Evolutionary conservation across 1,140 invertebrate genomes (phyloP).

Genomic region (Schlechtendalia chinensis): DNA sequence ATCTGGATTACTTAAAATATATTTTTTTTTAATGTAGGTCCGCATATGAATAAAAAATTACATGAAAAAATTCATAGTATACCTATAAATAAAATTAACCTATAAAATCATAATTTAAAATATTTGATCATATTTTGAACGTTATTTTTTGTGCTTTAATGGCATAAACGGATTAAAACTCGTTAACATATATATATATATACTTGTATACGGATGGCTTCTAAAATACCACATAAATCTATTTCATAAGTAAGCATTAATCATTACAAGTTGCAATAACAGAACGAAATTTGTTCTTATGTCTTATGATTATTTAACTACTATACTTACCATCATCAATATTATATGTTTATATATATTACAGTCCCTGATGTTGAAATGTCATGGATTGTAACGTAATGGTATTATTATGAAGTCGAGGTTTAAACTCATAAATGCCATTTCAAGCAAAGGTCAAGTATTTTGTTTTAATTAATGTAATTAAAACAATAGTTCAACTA

Average conservation of each 20-base stretch:
- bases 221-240: too few species aligned
- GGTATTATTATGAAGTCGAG: slow-evolving; percentile 1
- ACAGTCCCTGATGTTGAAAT: neutral
- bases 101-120: too few species aligned
- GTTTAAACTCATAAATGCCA: slow-evolving; percentile 34
- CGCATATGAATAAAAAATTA: too few species aligned
- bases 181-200: too few species aligned
- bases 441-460: slow-evolving; percentile 40
- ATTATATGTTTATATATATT: neutral
- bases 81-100: too few species aligned
- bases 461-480: slow-evolving; percentile 20
- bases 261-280: neutral
- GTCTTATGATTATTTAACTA: neutral
- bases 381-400: slow-evolving; percentile 26
- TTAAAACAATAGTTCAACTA: slow-evolving; percentile 26
- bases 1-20: too few species aligned
- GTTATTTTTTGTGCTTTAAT: neutral
- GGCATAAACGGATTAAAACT: too few species aligned
- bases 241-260: too few species aligned
- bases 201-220: too few species aligned
- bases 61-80: too few species aligned
- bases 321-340: neutral
- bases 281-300: neutral
- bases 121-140: neutral
- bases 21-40: too few species aligned